Evolutionary conservation across 1,140 invertebrate genomes (phyloP), one percentile per base, ranked within the genome.

Genomic region (Bilobella aurantiaca): DNA sequence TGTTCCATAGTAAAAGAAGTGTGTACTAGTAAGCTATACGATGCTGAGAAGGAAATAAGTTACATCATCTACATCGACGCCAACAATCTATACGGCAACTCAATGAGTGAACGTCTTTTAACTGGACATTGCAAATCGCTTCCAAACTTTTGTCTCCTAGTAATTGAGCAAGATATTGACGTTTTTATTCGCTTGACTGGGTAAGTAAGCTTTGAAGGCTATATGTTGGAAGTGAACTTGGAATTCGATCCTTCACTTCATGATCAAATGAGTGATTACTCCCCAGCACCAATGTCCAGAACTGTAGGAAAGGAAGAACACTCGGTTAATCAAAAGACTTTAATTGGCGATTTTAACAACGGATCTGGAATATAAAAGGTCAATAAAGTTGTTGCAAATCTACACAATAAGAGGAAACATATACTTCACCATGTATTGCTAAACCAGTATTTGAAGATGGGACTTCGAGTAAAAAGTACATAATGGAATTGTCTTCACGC

Each of bases 61-160:
- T 79, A 75, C 74, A 58, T 82, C 21, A 71, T 75, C 29, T 82
- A 82, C 74, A 75, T 77, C 30, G 81, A 82, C 78, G 76, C 75
- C 3, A 82, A 81, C 70, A 82, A 82, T 75, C 70, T 81, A 57
- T 60, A 60, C 12, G 57, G 59, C 16, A 58, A 30, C 1, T 3
- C 23, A 49, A 63, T 28, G 46, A 57, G 27, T 64, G 27, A n/a
- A 21, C 28, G 2, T 57, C 49, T 57, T 5, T 29, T 27, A 8
- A 21, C 25, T 2, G 77, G 70, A 69, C 73, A 30, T 28, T 58
- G 5, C 30, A 8, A 14, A 14, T 58, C 25, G 57, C 12, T 58
- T 28, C 21, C 5, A 29, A 58, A 30, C 3, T 12, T 28, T 58
- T 58, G 57, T 14, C 23, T 5, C n/a, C n/a, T n/a, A n/a, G 25